A percentile compares a stretch with the other conserved stretches of the same genome.
phyloP scores from a whole-genome alignment of 2,888 invertebrate genomes.

The Marasmarcha lunaedactyla region DNA sequence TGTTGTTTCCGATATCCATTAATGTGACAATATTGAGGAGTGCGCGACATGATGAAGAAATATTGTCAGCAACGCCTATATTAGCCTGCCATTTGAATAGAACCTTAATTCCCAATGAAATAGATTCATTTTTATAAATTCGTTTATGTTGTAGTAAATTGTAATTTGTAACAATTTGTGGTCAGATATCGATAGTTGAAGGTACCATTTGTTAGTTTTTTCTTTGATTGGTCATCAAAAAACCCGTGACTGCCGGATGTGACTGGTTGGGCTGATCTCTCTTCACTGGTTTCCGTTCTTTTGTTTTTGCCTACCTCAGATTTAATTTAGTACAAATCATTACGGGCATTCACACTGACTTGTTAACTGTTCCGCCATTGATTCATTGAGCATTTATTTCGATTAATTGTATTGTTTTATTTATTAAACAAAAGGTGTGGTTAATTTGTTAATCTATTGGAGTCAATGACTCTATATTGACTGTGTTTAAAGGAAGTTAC shows the following conservation, averaged over 20 bases:
- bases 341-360: slow-evolving; percentile 35
- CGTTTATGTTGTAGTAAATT: slow-evolving; percentile 4
- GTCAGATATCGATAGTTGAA: no score
- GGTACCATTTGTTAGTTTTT: no score
- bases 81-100: slow-evolving; percentile 1
- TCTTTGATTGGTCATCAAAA: not conserved
- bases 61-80: slow-evolving; percentile 15
- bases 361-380: slow-evolving; percentile 18
- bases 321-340: slow-evolving; percentile 53
- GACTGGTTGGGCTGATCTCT: slow-evolving; percentile 27
- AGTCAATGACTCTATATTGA: slow-evolving; percentile 27
- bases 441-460: slow-evolving; percentile 24
- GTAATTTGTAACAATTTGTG: slow-evolving; percentile 7
- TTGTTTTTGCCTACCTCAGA: slow-evolving; percentile 24
- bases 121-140: not conserved
- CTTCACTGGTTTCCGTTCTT: slow-evolving; percentile 28
- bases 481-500: slow-evolving; percentile 28
- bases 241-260: slow-evolving; percentile 31
- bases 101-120: not conserved
- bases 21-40: slow-evolving; percentile 33
- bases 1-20: slow-evolving; percentile 20
- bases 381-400: slow-evolving; percentile 9
- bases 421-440: slow-evolving; percentile 26
- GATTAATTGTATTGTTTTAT: slow-evolving; percentile 24
- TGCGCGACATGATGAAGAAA: slow-evolving; percentile 22